Conservation (phyloP, 2,797 vertebrate species). For the Setipinna tenuifilis region DNA sequence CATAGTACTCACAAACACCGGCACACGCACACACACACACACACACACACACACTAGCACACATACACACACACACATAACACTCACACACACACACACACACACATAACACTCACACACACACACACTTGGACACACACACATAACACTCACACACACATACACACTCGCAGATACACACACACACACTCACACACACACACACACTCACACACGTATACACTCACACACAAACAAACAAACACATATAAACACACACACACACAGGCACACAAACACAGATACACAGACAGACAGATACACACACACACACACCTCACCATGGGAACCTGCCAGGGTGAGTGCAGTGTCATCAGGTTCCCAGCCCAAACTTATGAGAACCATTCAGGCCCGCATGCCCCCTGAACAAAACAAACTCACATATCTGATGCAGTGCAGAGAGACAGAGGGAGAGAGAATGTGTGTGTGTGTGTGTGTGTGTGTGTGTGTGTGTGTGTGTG, state of each 20-base stretch:
- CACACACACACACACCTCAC: not conserved
- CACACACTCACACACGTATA: no score
- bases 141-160: conserved; percentile 22
- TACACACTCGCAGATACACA: conserved; percentile 18
- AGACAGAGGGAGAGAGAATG: no score
- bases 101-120: no score
- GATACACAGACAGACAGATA: conserved; percentile 30
- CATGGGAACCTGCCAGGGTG: not conserved
- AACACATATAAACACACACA: not conserved
- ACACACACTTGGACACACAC: not conserved
- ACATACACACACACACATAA: no score
- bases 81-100: no score
- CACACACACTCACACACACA: not conserved
- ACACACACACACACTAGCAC: no score
- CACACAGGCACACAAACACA: conserved; percentile 14
- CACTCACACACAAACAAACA: no score
- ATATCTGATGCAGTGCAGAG: not conserved
- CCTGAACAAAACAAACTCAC: not conserved
- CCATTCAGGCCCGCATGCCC: not conserved
- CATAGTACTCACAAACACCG: no score
- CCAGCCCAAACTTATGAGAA: not conserved
- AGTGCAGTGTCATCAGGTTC: conserved; percentile 15
- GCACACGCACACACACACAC: conserved; percentile 9
- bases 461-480: no score
- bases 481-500: conserved; percentile 20